A percentile compares a stretch with the other conserved stretches of the same genome.
Conservation (phyloP, 2,888 invertebrate species). For the Leptinotarsa tumamoca region DNA sequence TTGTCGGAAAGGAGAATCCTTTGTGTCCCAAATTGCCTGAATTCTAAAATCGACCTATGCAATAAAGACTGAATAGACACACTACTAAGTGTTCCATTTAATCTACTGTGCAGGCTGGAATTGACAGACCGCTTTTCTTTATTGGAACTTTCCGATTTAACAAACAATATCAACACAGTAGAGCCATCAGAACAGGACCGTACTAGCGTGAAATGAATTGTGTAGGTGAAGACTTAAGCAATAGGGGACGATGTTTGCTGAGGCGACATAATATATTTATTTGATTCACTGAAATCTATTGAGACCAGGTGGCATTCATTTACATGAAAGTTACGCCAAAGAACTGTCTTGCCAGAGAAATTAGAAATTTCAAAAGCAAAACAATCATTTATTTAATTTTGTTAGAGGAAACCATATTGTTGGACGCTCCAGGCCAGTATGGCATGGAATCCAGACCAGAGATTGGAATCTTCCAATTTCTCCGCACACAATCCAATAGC, state of each 20-base stretch:
- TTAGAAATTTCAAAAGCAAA: too few relatives aligned
- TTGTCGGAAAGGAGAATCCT: conserved; percentile 61
- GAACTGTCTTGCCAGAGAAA: too few relatives aligned
- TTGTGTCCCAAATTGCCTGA: conserved; percentile 61
- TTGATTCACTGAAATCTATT: too few relatives aligned
- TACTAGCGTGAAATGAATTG: neutral
- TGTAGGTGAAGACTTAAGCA: neutral
- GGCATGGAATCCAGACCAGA: too few relatives aligned
- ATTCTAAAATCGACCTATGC: conserved; percentile 59
- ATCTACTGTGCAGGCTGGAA: conserved; percentile 42
- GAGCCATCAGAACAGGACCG: neutral
- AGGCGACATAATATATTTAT: neutral
- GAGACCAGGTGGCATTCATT: too few relatives aligned
- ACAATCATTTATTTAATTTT: too few relatives aligned
- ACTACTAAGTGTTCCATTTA: conserved; percentile 57
- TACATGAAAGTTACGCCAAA: too few relatives aligned
- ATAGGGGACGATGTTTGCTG: neutral
- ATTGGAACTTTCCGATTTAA: conserved; percentile 43
- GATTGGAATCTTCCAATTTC: too few relatives aligned
- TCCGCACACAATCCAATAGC: too few relatives aligned
- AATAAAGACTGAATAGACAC: conserved; percentile 59
- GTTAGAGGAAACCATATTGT: too few relatives aligned
- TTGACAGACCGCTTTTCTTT: conserved; percentile 43
- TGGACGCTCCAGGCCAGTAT: too few relatives aligned
- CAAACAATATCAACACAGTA: conserved; percentile 42